Base-by-base conservation (phyloP, 2,888 invertebrate species). In the Nomada fabriciana region DNA sequence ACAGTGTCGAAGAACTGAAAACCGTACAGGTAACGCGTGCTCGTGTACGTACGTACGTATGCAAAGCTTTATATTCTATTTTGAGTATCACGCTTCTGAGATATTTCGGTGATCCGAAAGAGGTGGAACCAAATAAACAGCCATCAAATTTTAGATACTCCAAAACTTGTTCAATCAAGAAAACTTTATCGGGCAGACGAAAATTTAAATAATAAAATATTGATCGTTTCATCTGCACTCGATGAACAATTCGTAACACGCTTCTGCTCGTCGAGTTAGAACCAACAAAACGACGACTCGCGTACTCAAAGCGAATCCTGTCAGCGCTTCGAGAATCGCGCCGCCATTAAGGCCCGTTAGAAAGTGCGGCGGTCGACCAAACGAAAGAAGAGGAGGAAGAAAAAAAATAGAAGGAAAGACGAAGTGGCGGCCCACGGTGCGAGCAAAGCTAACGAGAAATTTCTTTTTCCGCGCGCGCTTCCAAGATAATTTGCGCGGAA, bases 401-500 rank as follows among this genome's bases (percentile, higher is more conserved):
- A 67, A 18, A 50, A 7, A 50, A 53, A 53, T n/a, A 9, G 53
- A 53, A 9, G 20, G 15, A 4, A 53, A 20, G n/a, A 15, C 2
- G 5, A 36, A 20, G 15, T 15, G 43, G 25, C 55, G 25, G 55
- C 36, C 13, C 23, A 13, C 50, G 23, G 42, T 50, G 9, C 67
- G 50, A 36, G 43, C 36, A 61, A 57, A 70, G 42, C 67, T 77
- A 77, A 80, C 80, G 80, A 81, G 81, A 52, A 60, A 47, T 53
- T 81, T 74, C 74, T 69, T 79, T 74, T 55, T 74, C 53, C 63
- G 52, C 50, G 57, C 65, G n/a, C 72, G 50, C 11, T 25, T 47
- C 52, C 52, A 67, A 59, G 42, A 75, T 82, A 79, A 84, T 84
- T 86, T 76, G 67, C 71, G 36, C 57, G 60, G 20, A 67, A 60